Evolutionary conservation across 2,888 invertebrate species (phyloP), one percentile per base, ranked within the genome.

Genomic region (Leptothorax acervorum): DNA sequence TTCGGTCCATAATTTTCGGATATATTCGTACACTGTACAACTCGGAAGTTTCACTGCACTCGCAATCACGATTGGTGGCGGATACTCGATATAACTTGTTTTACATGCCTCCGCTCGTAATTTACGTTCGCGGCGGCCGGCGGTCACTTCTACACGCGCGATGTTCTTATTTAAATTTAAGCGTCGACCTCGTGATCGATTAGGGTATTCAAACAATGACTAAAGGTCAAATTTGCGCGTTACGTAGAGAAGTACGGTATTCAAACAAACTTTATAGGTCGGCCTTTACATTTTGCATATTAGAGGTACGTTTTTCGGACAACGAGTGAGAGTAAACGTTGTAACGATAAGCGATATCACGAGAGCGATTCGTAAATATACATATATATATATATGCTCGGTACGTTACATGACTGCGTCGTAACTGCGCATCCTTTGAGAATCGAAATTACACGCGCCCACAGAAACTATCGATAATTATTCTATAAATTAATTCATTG

Each of bases 131-230:
- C 42, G 18, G 60, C 28, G 45, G 48, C 45, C 28, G 45, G 48
- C 45, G 60, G 48, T 75, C 35, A 63, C 11, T 48, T 75, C 65
- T 60, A 51, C 70, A 63, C 55, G 71, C 73, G 39, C 81, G 45
- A 65, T 55, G 66, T 70, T 83, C 60, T 79, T 75, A 68, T 53
- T 66, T 85, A 83, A 85, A 81, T 86, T 75, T 75, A 74, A 81
- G 60, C 68, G 75, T 70, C 62, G 55, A 51, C 42, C 63, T 57
- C 55, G 57, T 55, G 68, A 81, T 84, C 84, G 85, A 84, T 84
- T 79, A 81, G 31, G 28, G 62, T 60, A 62, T 79, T 79, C 66
- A 55, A 81, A 65, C 74, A 74, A 31, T 62, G 60, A 76, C 63
- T 82, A 66, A 82, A 79, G 79, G 57, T 79, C 57, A 71, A 74